These are phyloP conservation scores for Allophyes oxyacanthae DNA, from an alignment of 2,888 invertebrate genomes.

Conservation along the genomic window DNA sequence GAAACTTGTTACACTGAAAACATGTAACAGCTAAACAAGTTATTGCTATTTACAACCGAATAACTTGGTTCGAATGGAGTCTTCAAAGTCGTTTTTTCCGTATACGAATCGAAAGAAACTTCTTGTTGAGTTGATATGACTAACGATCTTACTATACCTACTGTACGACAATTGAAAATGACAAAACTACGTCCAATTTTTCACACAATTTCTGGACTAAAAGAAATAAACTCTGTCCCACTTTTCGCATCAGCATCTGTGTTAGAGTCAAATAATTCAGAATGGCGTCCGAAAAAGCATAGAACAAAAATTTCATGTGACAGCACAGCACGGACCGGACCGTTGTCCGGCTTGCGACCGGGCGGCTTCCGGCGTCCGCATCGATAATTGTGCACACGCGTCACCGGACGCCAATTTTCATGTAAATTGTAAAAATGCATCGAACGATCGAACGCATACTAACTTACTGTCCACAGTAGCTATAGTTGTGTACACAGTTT, in stretches of 20 bases:
- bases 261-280: constrained; percentile 23
- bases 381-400: constrained; percentile 76
- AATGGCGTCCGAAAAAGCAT: constrained; percentile 12
- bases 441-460: constrained; percentile 28
- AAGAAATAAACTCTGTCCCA: not conserved
- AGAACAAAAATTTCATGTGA: constrained; percentile 35
- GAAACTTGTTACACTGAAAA: too few species aligned
- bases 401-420: constrained; percentile 68
- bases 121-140: too few species aligned
- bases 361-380: constrained; percentile 40
- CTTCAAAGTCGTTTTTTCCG: too few species aligned
- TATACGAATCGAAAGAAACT: too few species aligned
- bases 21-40: too few species aligned
- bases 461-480: constrained; percentile 25
- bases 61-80: too few species aligned
- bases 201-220: not conserved
- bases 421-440: constrained; percentile 68
- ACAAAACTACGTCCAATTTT: not conserved
- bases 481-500: constrained; percentile 1
- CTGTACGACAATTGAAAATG: not conserved
- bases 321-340: constrained; percentile 26
- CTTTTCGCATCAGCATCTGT: not conserved
- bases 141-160: too few species aligned
- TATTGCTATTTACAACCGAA: too few species aligned
- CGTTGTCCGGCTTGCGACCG: constrained; percentile 15